phyloP scores from a whole-genome alignment of 2,113 vertebrate genomes.

The Siniperca knerii region DNA sequence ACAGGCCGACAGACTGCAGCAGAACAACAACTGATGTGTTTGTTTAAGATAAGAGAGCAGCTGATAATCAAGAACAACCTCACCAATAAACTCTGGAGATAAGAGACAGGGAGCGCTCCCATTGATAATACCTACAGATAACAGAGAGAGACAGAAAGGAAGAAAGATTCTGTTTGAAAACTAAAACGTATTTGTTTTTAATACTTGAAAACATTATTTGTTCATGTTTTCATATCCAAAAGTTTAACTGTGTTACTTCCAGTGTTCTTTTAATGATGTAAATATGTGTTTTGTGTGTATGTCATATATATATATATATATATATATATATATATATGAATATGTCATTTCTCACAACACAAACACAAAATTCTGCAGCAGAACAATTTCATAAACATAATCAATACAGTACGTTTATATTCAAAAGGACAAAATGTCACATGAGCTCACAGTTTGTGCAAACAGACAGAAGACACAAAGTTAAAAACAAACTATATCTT shows the following conservation, averaged over 20 bases:
- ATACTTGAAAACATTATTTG: background rate
- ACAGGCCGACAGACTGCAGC: slow-evolving; percentile 34
- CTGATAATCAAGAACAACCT: slow-evolving; percentile 66
- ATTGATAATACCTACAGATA: slow-evolving; percentile 61
- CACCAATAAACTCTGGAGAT: slow-evolving; percentile 70
- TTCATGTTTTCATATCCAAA: background rate
- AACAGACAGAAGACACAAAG: slow-evolving; percentile 34
- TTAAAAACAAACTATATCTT: background rate
- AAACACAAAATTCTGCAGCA: background rate
- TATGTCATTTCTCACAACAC: background rate
- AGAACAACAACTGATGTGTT: slow-evolving; percentile 58
- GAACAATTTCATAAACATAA: slow-evolving; percentile 26
- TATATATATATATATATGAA: too few species aligned
- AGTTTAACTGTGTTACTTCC: background rate
- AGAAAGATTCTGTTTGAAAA: background rate
- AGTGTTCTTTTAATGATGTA: background rate
- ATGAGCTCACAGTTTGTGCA: slow-evolving; percentile 47
- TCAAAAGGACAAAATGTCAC: slow-evolving; percentile 22
- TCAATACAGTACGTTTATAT: slow-evolving; percentile 16
- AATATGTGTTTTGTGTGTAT: background rate
- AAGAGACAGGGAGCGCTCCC: slow-evolving; percentile 41
- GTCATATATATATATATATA: too few species aligned
- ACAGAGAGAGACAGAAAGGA: background rate
- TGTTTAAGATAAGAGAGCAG: slow-evolving; percentile 72
- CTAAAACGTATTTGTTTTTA: background rate